Base-by-base conservation (phyloP, 1,140 invertebrate species). In the Formica selysi region DNA sequence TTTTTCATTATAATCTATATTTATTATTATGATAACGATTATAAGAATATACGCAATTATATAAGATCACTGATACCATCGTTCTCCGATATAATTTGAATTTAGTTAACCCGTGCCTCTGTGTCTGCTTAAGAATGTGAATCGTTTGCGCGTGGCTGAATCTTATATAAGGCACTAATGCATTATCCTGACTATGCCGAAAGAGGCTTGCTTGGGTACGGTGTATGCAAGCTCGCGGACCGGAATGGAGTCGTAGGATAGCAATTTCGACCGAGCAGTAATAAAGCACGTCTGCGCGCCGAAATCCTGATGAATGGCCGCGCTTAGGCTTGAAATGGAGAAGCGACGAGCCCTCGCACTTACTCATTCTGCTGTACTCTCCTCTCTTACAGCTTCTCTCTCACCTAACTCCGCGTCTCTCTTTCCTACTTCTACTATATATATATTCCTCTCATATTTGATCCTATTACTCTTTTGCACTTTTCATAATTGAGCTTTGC, bases 251-350 rank as follows among this genome's bases (percentile, higher is more conserved):
- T 95, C 94, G 94, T 95, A 95, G 95, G 94, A 95, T 95, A 95
- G 95, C 95, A 95, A 95, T 95, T 95, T 95, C 94, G 92, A 94
- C 93, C 92, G 93, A 94, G 91, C 93, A 92, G 94, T 95, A 95
- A 95, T 95, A 95, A 95, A 95, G 95, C 94, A 95, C 94, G 95
- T 95, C 95, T 95, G 93, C 94, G 93, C 94, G 94, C 94, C 94
- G 94, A 95, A 95, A 95, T 95, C 95, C 95, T 95, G 95, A 95
- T 94, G 94, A 95, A 95, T 95, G 93, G 95, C 93, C 93, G 93
- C 94, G 95, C 95, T 95, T 95, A 95, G 94, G 94, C 94, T 95
- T 93, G 94, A 95, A 95, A 95, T 95, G 94, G 94, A 95, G 94
- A 95, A 95, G 93, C 94, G 93, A 94, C 94, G 94, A 95, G 93